Evolutionary conservation across 2,888 invertebrate genomes (phyloP).

Genomic region (Galeruca laticollis): DNA sequence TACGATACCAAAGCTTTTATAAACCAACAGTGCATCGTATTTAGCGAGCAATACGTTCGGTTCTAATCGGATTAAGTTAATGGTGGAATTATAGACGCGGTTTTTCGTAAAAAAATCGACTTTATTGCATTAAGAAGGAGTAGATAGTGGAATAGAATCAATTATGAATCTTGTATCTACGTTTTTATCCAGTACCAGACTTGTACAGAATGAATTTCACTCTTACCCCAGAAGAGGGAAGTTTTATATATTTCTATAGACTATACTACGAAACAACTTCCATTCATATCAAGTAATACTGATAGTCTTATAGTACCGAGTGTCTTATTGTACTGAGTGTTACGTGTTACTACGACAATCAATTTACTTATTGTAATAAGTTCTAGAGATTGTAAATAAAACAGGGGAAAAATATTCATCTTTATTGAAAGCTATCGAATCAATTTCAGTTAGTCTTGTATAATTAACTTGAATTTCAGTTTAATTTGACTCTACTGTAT

Average conservation of each 20-base stretch:
- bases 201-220: background rate
- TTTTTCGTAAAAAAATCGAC: background rate
- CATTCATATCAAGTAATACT: no score
- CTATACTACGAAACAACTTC: no score
- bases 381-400: no score
- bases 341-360: no score
- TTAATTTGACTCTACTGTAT: background rate
- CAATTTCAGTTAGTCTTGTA: no score
- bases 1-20: slow-evolving; percentile 12
- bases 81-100: background rate
- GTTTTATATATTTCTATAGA: no score
- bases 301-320: no score
- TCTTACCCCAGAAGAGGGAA: no score
- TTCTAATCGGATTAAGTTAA: slow-evolving; percentile 11
- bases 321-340: no score
- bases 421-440: no score
- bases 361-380: no score
- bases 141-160: background rate
- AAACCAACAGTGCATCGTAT: background rate
- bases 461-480: background rate
- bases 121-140: background rate
- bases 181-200: background rate
- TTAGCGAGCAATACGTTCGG: background rate
- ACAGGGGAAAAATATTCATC: no score
- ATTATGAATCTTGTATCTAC: background rate